Base-by-base conservation (phyloP, 2,797 vertebrate species). In the Gobio occitaniae region DNA sequence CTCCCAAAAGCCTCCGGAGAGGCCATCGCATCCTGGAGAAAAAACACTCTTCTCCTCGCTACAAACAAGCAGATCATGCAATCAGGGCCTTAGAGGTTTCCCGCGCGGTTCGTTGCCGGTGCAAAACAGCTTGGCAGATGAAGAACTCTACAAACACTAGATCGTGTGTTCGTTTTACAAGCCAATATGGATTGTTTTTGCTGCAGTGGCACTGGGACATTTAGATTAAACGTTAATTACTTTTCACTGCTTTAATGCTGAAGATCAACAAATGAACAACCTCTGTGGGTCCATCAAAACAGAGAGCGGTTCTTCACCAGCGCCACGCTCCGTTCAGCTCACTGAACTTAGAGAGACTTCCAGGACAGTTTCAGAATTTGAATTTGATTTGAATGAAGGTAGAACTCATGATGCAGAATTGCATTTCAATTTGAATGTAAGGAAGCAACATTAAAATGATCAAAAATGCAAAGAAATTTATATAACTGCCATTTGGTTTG, bases 1-100 rank as follows among this genome's bases (percentile, higher is more conserved):
- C 70, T 70, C 44, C 8, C 47, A n/a, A 84, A 79, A 50, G 36
- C 32, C 85, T 59, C 65, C 50, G 15, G 87, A 83, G 87, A 88
- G 50, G 63, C 11, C 74, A 29, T 82, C 78, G 66, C 36, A 87
- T 65, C 38, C 74, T 21, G 68, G 15, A 75, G 47, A 75, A 81
- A 65, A 65, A 81, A 52, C 48, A 0, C 41, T 25, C 17, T 59
- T 84, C 71, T 77, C 41, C 56, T 16, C 6, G 5, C 38, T 82
- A 85, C 83, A 65, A 84, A 74, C 61, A 78, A 47, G 61, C 66
- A 44, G 71, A 65, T 75, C 80, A 17, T 80, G 79, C 36, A 72
- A 75, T 47, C 50, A n/a, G 44, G 44, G 83, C 72, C 69, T 52
- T 7, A 36, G 72, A 78, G 72, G 69, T 50, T 47, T 54, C 41